phyloP scores from a whole-genome alignment of 2,888 invertebrate species.

The Tenodera sinensis region DNA sequence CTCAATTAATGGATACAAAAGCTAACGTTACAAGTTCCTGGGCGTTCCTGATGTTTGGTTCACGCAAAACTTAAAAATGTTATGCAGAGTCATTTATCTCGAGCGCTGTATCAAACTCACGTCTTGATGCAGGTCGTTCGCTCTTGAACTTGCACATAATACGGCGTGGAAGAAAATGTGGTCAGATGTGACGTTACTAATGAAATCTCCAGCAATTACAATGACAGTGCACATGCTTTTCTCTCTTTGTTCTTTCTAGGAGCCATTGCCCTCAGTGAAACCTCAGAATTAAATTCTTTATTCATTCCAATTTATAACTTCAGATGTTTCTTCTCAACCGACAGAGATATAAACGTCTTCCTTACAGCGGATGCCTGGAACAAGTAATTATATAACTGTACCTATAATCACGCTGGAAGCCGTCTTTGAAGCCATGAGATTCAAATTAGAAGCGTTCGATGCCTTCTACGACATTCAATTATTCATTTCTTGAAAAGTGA shows the following conservation, averaged over 20 bases:
- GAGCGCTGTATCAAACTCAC: not conserved
- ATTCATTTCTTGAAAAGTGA: no score
- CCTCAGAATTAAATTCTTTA: no score
- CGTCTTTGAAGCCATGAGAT: no score
- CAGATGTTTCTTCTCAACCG: not conserved
- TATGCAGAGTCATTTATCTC: not conserved
- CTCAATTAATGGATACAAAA: not conserved
- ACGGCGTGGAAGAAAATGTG: not conserved
- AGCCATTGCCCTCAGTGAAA: not conserved
- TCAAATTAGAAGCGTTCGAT: no score
- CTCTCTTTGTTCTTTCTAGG: no score
- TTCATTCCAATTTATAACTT: not conserved
- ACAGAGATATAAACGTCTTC: not conserved
- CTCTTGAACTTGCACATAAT: not conserved
- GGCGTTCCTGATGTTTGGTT: not conserved
- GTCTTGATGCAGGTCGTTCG: not conserved
- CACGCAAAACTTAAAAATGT: not conserved
- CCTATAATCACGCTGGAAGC: no score
- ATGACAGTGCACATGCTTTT: not conserved
- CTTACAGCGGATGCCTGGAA: no score
- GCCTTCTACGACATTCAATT: no score
- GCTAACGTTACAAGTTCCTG: not conserved
- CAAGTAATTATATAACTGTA: no score
- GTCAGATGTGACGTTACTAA: not conserved
- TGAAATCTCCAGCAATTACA: not conserved